These are phyloP conservation scores for Squalus acanthias DNA, from an alignment of 2,797 vertebrate genomes.

Conservation along the genomic window DNA sequence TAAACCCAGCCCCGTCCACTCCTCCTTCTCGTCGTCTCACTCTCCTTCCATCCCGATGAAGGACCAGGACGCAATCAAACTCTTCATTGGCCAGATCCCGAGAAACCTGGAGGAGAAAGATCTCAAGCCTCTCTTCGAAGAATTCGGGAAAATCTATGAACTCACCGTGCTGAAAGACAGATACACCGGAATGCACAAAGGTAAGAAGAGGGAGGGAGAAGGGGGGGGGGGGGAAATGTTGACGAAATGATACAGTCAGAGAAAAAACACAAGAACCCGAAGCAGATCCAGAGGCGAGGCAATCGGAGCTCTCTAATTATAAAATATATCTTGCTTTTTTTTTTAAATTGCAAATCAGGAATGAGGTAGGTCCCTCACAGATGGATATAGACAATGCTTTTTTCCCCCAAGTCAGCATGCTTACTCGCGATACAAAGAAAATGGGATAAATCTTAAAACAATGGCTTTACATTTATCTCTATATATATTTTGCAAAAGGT, in stretches of 20 bases:
- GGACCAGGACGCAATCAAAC: constrained; percentile 56
- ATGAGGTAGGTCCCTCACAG: not conserved
- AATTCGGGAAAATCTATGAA: constrained; percentile 63
- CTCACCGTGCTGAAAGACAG: constrained; percentile 75
- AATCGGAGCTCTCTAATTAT: not conserved
- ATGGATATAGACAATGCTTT: not conserved
- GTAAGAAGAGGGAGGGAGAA: constrained; percentile 46
- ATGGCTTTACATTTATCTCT: not conserved
- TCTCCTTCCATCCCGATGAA: constrained; percentile 42
- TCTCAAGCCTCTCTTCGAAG: constrained; percentile 57
- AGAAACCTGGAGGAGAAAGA: constrained; percentile 73
- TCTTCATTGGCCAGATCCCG: constrained; percentile 68
- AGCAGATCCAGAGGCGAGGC: not conserved
- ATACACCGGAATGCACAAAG: constrained; percentile 76
- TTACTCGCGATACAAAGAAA: not conserved
- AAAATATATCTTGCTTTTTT: not conserved
- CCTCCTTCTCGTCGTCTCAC: not conserved
- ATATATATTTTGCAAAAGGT: not conserved
- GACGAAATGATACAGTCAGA: not conserved
- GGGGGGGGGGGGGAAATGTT: not conserved
- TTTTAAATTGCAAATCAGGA: not conserved
- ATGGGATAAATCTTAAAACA: not conserved
- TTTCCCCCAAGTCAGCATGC: not conserved
- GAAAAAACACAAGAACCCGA: too few relatives aligned
- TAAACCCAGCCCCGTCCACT: not conserved